A percentile compares a stretch with the other conserved stretches of the same genome.
phyloP scores from a whole-genome alignment of 2,888 invertebrate genomes.

The Trissonchulus sp. region DNA sequence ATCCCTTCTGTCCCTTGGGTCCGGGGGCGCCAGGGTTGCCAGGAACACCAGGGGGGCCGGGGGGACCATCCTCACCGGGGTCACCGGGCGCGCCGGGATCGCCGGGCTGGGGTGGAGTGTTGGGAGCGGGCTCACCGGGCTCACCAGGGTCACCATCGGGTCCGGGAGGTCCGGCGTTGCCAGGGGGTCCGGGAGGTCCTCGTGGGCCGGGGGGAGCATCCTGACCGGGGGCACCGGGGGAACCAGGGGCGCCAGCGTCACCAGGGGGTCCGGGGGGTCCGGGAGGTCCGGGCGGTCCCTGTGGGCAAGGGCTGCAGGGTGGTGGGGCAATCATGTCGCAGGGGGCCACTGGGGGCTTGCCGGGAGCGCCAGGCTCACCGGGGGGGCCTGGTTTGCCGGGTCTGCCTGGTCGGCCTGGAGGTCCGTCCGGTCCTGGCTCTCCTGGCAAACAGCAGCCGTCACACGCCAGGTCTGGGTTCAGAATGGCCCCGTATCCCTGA shows the following conservation, averaged over 20 bases:
- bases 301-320: slow-evolving; percentile 42
- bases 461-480: background rate
- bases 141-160: slow-evolving; percentile 43
- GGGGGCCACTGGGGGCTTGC: slow-evolving; percentile 26
- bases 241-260: slow-evolving; percentile 24
- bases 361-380: slow-evolving; percentile 41
- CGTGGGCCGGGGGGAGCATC: slow-evolving; percentile 27
- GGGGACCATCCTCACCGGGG: slow-evolving; percentile 29
- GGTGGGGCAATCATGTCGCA: slow-evolving; percentile 23
- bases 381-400: slow-evolving; percentile 48
- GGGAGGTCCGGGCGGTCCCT: slow-evolving; percentile 42
- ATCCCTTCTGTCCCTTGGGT: slow-evolving; percentile 43
- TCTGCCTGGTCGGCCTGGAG: slow-evolving; percentile 43
- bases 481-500: slow-evolving; percentile 36
- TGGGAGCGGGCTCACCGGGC: slow-evolving; percentile 44
- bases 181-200: slow-evolving; percentile 19
- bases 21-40: slow-evolving; percentile 45
- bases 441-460: slow-evolving; percentile 43
- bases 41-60: slow-evolving; percentile 35
- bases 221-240: slow-evolving; percentile 17
- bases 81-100: slow-evolving; percentile 36
- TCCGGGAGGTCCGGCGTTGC: slow-evolving; percentile 27
- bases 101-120: slow-evolving; percentile 38
- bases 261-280: slow-evolving; percentile 32
- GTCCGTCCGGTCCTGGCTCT: slow-evolving; percentile 42